Evolutionary conservation across 1,140 invertebrate species (phyloP), one percentile per base, ranked within the genome.

Genomic region (Hypsibius dujardini): DNA sequence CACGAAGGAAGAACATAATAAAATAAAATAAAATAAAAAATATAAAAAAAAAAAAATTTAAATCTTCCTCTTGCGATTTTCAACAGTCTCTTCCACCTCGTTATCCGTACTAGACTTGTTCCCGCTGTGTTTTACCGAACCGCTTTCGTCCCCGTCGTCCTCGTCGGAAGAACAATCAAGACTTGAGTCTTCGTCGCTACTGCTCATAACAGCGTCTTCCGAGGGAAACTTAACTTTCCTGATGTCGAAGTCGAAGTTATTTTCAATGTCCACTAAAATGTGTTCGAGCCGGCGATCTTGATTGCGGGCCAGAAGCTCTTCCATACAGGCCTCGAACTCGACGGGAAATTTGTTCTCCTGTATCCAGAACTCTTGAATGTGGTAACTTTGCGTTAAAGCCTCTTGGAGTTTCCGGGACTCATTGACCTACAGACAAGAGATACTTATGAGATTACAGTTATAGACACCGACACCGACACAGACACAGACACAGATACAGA

Each of bases 321-420:
- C 7, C 12, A 67, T 67, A 3, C 7, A 14, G 3, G 62, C 42
- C 45, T 67, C 62, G 45, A 67, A 67, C 12, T 67, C 62, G 3
- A 42, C 42, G 3, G 62, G 42, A 42, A 67, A 67, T 42, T 14
- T 3, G 62, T 67, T 67, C 42, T 67, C 62, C 42, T 42, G 62
- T 3, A 67, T 7, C 7, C 62, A 14, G 62, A 67, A 67, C 42
- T 67, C 62, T 67, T 67, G 62, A 42, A 67, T 67, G 45, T 67
- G 62, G 42, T 67, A 42, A 42, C 7, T 42, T 3, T 67, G 62
- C 62, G 62, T 42, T 42, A 67, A 42, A 3, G 62, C 62, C 42
- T 67, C 62, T 42, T 67, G 62, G 3, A 67, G 7, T 42, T 67
- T 67, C 42, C 62, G 7, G 12, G 7, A 12, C 42, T 14, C 62